Evolutionary conservation across 2,888 invertebrate genomes (phyloP).

Genomic region (Lacanobia wlatinum): DNA sequence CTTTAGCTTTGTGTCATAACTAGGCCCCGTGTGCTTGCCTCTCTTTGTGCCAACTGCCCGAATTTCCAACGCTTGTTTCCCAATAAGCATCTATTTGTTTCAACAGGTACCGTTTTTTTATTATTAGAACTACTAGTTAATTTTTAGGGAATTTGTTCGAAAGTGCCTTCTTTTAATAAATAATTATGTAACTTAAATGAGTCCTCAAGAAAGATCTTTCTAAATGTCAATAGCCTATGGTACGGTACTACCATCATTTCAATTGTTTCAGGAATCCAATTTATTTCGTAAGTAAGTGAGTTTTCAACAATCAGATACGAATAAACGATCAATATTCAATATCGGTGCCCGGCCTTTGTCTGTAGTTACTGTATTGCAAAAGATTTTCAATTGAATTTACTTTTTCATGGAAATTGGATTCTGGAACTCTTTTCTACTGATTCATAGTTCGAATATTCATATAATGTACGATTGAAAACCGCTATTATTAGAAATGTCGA

Average conservation of each 20-base stretch:
- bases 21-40: constrained; percentile 52
- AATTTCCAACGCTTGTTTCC: constrained; percentile 21
- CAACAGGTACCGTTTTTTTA: neutral
- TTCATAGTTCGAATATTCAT: constrained; percentile 5
- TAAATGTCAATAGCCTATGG: neutral
- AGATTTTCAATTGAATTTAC: constrained; percentile 38
- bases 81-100: constrained; percentile 2
- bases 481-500: neutral
- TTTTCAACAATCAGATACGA: constrained; percentile 53
- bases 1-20: constrained; percentile 68
- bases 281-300: constrained; percentile 32
- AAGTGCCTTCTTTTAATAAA: neutral
- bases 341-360: constrained; percentile 11
- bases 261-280: constrained; percentile 40
- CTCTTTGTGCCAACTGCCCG: constrained; percentile 36
- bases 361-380: constrained; percentile 41
- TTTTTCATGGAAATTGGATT: constrained; percentile 46
- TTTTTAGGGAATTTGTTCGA: too few relatives aligned
- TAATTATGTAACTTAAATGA: neutral
- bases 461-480: neutral
- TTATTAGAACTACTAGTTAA: too few relatives aligned
- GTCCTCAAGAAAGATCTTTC: neutral
- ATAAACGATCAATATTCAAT: constrained; percentile 50
- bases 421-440: constrained; percentile 2
- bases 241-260: constrained; percentile 24